Conservation (phyloP, 2,113 vertebrate genomes). For the Chloebia gouldiae region DNA sequence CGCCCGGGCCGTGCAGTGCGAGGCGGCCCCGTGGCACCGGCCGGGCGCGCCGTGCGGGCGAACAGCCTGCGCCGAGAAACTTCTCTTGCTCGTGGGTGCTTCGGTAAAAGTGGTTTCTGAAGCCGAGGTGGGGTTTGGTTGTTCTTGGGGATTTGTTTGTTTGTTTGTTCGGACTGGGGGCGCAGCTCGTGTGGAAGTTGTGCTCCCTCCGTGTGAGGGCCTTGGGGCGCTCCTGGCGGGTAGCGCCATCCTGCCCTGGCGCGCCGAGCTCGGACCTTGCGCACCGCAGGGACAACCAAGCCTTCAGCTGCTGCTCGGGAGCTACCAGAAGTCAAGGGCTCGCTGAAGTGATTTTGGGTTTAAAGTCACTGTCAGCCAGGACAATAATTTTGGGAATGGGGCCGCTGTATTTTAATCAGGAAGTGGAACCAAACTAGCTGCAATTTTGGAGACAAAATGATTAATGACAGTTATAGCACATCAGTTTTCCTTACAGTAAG, state of each 20-base stretch:
- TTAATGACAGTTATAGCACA: rapidly evolving
- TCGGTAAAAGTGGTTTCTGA: rapidly evolving
- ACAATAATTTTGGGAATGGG: not conserved
- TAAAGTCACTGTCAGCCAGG: not conserved
- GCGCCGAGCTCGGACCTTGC: rapidly evolving
- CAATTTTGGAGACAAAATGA: not conserved
- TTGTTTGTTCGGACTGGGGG: not conserved
- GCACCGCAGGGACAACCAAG: rapidly evolving
- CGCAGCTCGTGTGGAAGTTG: rapidly evolving
- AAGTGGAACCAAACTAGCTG: not conserved
- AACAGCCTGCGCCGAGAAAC: rapidly evolving
- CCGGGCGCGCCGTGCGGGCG: not conserved
- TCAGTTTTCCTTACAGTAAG: not conserved
- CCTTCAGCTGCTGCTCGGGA: not conserved
- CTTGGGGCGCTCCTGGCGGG: too few species aligned
- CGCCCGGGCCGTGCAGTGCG: too few species aligned
- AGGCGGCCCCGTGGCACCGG: not conserved
- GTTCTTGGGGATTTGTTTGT: not conserved
- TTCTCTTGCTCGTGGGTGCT: rapidly evolving
- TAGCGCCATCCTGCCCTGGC: not conserved
- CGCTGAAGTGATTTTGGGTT: not conserved
- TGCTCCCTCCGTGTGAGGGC: rapidly evolving
- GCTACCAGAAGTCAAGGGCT: not conserved
- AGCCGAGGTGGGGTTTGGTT: not conserved
- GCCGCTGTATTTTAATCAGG: rapidly evolving